Conservation (phyloP, 2,888 invertebrate genomes). For the Meteorus cinctellus region DNA sequence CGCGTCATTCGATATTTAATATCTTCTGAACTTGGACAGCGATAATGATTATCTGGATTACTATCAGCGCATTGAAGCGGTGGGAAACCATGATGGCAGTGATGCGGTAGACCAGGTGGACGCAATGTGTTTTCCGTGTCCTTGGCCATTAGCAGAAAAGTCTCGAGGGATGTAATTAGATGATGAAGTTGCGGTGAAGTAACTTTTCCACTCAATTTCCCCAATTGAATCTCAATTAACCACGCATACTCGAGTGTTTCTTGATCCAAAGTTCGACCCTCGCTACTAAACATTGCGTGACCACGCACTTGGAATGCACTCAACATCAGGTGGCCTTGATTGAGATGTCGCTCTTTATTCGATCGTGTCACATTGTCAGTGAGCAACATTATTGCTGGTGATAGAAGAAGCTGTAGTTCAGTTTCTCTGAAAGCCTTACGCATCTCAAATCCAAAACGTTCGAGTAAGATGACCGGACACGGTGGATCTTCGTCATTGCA, state of each 20-base stretch:
- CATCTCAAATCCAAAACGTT: slow-evolving; percentile 97
- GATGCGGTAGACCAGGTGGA: slow-evolving; percentile 85
- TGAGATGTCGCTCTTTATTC: slow-evolving; percentile 82
- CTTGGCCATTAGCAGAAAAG: slow-evolving; percentile 87
- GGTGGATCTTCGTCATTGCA: slow-evolving; percentile 93
- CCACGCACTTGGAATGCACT: slow-evolving; percentile 93
- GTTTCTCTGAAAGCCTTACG: slow-evolving; percentile 95
- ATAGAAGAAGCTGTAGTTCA: slow-evolving; percentile 89
- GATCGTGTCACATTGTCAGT: slow-evolving; percentile 83
- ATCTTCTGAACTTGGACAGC: slow-evolving; percentile 72
- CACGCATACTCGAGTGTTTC: slow-evolving; percentile 98
- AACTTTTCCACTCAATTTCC: slow-evolving; percentile 93
- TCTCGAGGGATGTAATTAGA: slow-evolving; percentile 90
- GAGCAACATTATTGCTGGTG: slow-evolving; percentile 89
- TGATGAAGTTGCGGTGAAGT: slow-evolving; percentile 92
- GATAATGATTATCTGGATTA: slow-evolving; percentile 81
- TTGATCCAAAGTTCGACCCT: slow-evolving; percentile 90
- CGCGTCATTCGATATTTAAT: slow-evolving; percentile 95
- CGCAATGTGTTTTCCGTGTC: slow-evolving; percentile 93
- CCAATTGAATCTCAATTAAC: slow-evolving; percentile 95
- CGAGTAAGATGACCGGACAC: slow-evolving; percentile 91
- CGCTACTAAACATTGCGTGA: slow-evolving; percentile 96
- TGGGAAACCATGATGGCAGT: slow-evolving; percentile 86
- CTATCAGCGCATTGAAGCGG: slow-evolving; percentile 82
- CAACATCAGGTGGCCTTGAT: slow-evolving; percentile 89